Base-by-base conservation (phyloP, 2,113 vertebrate species). In the Piliocolobus tephrosceles region DNA sequence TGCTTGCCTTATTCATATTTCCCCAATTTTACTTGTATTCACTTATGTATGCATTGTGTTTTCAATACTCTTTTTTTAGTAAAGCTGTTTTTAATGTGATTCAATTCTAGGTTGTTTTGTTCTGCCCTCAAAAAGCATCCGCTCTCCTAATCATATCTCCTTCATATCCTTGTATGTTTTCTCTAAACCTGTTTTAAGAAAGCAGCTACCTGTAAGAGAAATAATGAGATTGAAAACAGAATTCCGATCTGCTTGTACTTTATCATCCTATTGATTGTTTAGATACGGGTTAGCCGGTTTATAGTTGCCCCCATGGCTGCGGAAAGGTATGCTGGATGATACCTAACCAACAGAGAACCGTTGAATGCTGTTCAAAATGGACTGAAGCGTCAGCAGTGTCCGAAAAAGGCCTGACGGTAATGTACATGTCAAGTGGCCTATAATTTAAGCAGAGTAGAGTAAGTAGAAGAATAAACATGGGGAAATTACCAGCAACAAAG, bases 41-140 rank as follows among this genome's bases (percentile, higher is more conserved):
- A 20, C n/a, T 38, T 72, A 43, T 64, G 35, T 57, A 68, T 45
- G 58, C 30, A 27, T 32, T 43, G 4, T 66, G n/a, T 88, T 83
- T 84, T 79, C 45, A 70, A 6, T 45, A 75, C 35, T 64, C 17
- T 40, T 52, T 35, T 58, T 66, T 58, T 25, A 50, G 80, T 61
- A n/a, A 91, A 84, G 52, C 61, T 75, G 43, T 79, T 95, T 90
- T 78, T 58, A 30, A 72, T 75, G 52, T 91, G 50, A 73, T 93
- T 92, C 64, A 20, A 38, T 93, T 82, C 35, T 84, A 57, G 20
- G 45, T 73, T 20, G 78, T 58, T 52, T 22, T 30, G 38, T 45
- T 58, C 23, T 81, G 55, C 76, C 16, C 20, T 75, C 47, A 52
- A 30, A 90, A 93, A 86, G 50, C 47, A 38, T 58, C 32, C 12